phyloP scores from a whole-genome alignment of 2,797 vertebrate species.

The Amblyopsis hoosieri region DNA sequence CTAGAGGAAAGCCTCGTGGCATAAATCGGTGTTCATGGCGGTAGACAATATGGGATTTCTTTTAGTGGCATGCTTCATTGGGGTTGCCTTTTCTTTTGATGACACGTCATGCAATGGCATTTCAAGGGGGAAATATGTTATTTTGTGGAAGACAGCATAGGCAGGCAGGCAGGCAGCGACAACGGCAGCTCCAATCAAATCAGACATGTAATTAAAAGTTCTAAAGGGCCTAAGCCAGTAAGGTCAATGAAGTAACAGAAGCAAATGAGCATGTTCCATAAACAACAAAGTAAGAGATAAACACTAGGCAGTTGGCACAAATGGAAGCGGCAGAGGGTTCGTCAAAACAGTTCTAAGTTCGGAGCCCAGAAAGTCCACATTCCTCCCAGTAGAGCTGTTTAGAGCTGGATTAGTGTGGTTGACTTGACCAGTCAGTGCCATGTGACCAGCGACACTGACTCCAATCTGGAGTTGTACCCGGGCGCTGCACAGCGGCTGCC shows the following conservation, averaged over 20 bases:
- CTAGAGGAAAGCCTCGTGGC: constrained; percentile 31
- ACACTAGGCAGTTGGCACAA: constrained; percentile 19
- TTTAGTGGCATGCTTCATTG: constrained; percentile 43
- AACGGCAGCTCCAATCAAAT: constrained; percentile 59
- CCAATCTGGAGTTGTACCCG: too few species aligned
- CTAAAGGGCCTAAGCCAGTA: constrained; percentile 35
- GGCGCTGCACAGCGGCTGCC: too few species aligned
- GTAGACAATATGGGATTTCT: constrained; percentile 35
- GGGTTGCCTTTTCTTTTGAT: constrained; percentile 66
- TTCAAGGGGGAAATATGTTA: constrained; percentile 47
- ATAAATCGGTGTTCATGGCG: constrained; percentile 52
- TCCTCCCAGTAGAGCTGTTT: constrained; percentile 1
- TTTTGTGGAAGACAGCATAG: constrained; percentile 53
- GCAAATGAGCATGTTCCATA: constrained; percentile 27
- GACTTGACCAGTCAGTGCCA: too few species aligned
- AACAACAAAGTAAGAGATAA: constrained; percentile 36
- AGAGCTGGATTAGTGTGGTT: constrained; percentile 1
- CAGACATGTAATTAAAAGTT: constrained; percentile 63
- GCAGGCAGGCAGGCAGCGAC: constrained; percentile 44
- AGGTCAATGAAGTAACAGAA: constrained; percentile 50
- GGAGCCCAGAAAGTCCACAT: not conserved
- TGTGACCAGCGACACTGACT: too few species aligned
- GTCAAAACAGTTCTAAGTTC: constrained; percentile 8
- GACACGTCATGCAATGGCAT: constrained; percentile 61
- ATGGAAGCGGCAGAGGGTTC: constrained; percentile 26